Evolutionary conservation across 2,113 vertebrate species (phyloP).

Genomic region (Myotis lucifugus): DNA sequence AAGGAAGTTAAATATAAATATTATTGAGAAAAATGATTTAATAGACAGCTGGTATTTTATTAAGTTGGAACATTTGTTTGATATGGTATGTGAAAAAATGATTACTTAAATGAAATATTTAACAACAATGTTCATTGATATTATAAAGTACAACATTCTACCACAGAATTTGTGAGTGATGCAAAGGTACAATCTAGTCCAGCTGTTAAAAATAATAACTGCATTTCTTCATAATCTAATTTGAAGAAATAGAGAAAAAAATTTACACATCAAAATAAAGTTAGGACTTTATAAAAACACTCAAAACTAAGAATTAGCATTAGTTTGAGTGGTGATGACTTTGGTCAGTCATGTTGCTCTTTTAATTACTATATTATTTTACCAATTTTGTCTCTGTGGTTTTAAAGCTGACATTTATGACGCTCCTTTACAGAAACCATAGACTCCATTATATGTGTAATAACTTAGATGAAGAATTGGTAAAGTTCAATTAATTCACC

Average conservation of each 20-base stretch:
- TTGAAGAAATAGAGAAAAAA: not conserved
- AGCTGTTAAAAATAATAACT: not conserved
- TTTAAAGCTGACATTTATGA: not conserved
- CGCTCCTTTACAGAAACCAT: not conserved
- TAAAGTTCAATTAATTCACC: not conserved
- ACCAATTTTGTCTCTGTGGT: not conserved
- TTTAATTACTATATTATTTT: not conserved
- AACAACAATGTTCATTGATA: not conserved
- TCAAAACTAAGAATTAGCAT: not conserved
- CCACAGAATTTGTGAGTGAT: not conserved
- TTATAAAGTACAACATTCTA: not conserved
- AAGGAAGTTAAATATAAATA: conserved; percentile 24
- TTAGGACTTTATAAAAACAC: not conserved
- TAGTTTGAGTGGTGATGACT: not conserved
- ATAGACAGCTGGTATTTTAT: not conserved
- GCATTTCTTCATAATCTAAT: not conserved
- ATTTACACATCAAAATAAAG: not conserved
- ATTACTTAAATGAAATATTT: not conserved
- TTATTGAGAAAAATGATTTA: not conserved
- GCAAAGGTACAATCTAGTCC: not conserved
- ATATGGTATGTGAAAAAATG: conserved; percentile 19
- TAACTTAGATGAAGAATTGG: conserved; percentile 5
- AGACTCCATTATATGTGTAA: not conserved
- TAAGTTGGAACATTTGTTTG: conserved; percentile 35
- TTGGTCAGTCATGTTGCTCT: not conserved